Conservation (phyloP, 2,888 invertebrate genomes). For the Nemapogon koenigi region DNA sequence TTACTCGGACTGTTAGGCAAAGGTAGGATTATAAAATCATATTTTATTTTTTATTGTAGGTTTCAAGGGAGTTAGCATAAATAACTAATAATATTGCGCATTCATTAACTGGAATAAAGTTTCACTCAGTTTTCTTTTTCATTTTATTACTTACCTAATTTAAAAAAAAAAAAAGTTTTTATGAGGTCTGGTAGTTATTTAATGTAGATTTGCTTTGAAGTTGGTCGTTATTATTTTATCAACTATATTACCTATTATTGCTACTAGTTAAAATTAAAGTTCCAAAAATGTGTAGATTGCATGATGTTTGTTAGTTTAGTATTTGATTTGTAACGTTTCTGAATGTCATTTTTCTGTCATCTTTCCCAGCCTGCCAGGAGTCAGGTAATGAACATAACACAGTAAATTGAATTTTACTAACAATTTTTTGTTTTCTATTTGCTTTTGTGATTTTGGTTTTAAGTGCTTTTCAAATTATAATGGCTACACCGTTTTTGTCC, state of each 20-base stretch:
- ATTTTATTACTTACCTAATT: too few relatives aligned
- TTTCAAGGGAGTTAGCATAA: conserved; percentile 2
- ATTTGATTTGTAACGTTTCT: conserved; percentile 58
- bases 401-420: neutral
- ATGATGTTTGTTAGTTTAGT: conserved; percentile 42
- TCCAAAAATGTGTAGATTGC: conserved; percentile 23
- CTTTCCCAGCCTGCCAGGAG: conserved; percentile 66
- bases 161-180: too few relatives aligned
- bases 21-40: conserved; percentile 3
- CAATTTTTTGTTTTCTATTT: neutral
- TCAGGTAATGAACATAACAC: conserved; percentile 42
- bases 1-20: conserved; percentile 2
- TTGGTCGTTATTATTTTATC: too few relatives aligned
- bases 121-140: too few relatives aligned
- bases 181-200: neutral
- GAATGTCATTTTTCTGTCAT: conserved; percentile 63
- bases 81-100: conserved; percentile 4
- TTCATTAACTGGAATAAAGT: conserved; percentile 1
- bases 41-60: conserved; percentile 6
- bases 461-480: too few relatives aligned
- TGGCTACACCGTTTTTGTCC: too few relatives aligned
- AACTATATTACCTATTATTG: too few relatives aligned
- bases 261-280: too few relatives aligned
- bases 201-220: neutral
- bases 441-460: neutral